phyloP scores from a whole-genome alignment of 2,113 vertebrate species.

The Bombycilla garrulus region DNA sequence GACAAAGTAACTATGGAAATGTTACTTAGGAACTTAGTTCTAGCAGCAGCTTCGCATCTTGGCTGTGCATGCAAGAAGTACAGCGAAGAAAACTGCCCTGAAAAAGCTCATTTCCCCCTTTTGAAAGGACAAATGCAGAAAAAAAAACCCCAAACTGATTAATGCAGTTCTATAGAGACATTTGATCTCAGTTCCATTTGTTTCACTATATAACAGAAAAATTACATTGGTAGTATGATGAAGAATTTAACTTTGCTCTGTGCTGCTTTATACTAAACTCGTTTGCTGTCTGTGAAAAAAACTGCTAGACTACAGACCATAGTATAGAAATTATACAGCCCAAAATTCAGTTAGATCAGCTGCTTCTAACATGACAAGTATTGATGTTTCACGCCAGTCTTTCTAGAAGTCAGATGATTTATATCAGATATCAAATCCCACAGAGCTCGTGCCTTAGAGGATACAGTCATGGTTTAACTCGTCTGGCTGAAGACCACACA shows the following conservation, averaged over 20 bases:
- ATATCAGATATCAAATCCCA: neutral
- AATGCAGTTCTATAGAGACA: neutral
- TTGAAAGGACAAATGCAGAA: neutral
- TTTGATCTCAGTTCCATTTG: neutral
- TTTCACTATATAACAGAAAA: neutral
- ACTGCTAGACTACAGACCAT: neutral
- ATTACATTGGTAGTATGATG: neutral
- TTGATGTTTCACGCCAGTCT: neutral
- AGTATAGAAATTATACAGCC: neutral
- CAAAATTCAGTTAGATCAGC: neutral
- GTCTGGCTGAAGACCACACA: neutral
- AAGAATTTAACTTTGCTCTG: neutral
- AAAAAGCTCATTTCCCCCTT: neutral
- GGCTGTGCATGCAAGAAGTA: neutral
- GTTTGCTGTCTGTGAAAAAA: neutral
- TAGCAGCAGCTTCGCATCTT: neutral
- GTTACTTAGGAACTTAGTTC: neutral
- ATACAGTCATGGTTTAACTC: neutral
- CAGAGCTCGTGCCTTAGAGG: neutral
- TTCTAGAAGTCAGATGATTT: neutral
- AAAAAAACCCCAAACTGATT: accelerated
- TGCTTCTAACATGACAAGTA: neutral
- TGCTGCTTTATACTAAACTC: neutral
- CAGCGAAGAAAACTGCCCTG: neutral
- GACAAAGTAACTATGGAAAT: neutral